These are phyloP conservation scores for Allolobophora icterica DNA, from an alignment of 2,888 invertebrate species.

Conservation along the genomic window DNA sequence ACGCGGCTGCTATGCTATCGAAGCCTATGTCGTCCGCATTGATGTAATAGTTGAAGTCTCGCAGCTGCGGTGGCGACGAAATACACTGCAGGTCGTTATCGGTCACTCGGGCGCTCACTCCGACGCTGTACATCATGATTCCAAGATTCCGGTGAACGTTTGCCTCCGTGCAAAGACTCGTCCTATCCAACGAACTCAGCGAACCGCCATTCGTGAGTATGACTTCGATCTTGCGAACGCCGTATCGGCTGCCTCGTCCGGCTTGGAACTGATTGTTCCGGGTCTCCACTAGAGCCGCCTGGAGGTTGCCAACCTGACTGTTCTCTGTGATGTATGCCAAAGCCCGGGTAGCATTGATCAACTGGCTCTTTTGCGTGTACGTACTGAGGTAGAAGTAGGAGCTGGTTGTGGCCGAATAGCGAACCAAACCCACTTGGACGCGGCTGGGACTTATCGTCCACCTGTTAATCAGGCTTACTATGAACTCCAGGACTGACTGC, in stretches of 20 bases:
- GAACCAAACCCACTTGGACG: conserved; percentile 36
- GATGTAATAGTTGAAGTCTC: conserved; percentile 13
- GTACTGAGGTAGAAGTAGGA: not conserved
- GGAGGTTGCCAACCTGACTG: not conserved
- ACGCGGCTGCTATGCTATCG: not conserved
- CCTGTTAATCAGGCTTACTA: not conserved
- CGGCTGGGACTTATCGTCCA: conserved; percentile 28
- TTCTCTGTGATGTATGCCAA: not conserved
- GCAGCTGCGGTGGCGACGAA: conserved; percentile 34
- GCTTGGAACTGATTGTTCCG: conserved; percentile 29
- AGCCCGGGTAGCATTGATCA: not conserved
- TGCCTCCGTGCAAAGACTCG: not conserved
- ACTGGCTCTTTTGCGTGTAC: not conserved
- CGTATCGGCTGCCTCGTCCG: conserved; percentile 27
- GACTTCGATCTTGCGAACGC: conserved; percentile 36
- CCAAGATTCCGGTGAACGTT: conserved; percentile 30
- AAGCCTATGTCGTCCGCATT: not conserved
- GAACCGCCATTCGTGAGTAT: conserved; percentile 34
- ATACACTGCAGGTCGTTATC: conserved; percentile 23
- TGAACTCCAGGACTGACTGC: conserved; percentile 30
- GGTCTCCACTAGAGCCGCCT: conserved; percentile 21
- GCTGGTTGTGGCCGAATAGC: conserved; percentile 30
- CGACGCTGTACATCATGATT: conserved; percentile 32
- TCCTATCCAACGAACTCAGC: not conserved
- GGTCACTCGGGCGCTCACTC: conserved; percentile 14